Evolutionary conservation across 1,140 invertebrate species (phyloP), one percentile per base, ranked within the genome.

Genomic region (Drosophila melanica): DNA sequence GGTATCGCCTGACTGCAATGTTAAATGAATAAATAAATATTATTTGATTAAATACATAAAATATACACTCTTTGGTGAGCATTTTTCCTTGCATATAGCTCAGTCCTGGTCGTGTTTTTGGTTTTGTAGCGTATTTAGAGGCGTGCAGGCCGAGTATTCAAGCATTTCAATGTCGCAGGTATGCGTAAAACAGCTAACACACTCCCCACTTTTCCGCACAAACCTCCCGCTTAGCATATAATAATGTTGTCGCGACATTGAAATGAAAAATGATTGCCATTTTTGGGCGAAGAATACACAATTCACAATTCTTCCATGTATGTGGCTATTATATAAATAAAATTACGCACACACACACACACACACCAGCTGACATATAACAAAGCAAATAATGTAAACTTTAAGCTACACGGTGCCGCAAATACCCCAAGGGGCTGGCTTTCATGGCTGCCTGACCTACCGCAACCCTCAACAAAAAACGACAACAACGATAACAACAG

Each of bases 201-300:
- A 11, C 16, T 1, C 11, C 23, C 10, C 16, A 30, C 55, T 35
- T 35, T 8, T 35, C 4, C 10, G 18, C 1, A 44, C 4, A 20
- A 33, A 33, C 10, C 11, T 0, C 18, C 41, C 45, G 18, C 23
- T 7, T 35, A 6, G 20, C 23, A 10, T 68, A 53, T 41, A 62
- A 45, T 58, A 71, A 45, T 47, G 50, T 12, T 18, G 73, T 58
- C 73, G 76, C 76, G 73, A 54, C 68, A 72, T 57, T 59, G 9
- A 79, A 79, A 79, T 79, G 73, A 79, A 67, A 79, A 79, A 79
- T 79, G 58, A 76, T 76, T 70, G 72, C 60, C 57, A 57, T 54
- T 75, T 57, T 60, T 16, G 67, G 44, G 33, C 12, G 48, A 20
- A 39, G 44, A 51, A 39, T 20, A 23, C 45, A 72, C 54, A 62